Base-by-base conservation (phyloP, 2,888 invertebrate species). In the Nymphalis c-album region DNA sequence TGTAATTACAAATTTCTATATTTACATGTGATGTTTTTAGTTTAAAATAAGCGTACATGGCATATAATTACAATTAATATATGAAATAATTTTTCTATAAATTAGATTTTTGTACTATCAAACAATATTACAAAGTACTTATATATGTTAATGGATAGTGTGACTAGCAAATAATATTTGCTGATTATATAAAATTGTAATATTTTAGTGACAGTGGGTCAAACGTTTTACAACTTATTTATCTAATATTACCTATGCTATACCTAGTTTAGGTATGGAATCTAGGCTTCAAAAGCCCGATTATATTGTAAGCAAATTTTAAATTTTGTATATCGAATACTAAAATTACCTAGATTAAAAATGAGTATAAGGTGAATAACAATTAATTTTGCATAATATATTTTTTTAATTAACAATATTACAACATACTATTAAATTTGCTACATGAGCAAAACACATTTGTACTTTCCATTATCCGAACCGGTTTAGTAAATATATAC, bases 21-120 rank as follows among this genome's bases (percentile, higher is more conserved):
- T 92, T 92, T 92, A 92, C 92, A 92, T 84, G 90, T 90, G 91
- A 90, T 89, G 88, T 90, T 90, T 87, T 90, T 87, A 86, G 87
- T 89, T 91, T 91, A 90, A 90, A 92, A 92, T 92, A 92, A 92
- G 91, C 92, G 91, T 92, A 91, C 90, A 91, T 90, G 90, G 90
- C 92, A 88, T 92, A 91, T 88, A 90, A 91, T 90, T 90, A 90
- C 85, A 75, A 88, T 90, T 88, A 90, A 87, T 87, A 89, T 88
- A 90, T 85, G 87, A 90, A 86, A 88, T 85, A 87, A 87, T 90
- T 88, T 80, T 86, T 82, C 89, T 91, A 91, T 91, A 91, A 91
- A 91, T 91, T 90, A 91, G 84, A 88, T 88, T 88, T 91, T 92
- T 91, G 92, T 92, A 91, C 92, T 92, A 91, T 92, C 90, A 85